These are phyloP conservation scores for Falco naumanni DNA, from an alignment of 2,797 vertebrate species.

Conservation along the genomic window DNA sequence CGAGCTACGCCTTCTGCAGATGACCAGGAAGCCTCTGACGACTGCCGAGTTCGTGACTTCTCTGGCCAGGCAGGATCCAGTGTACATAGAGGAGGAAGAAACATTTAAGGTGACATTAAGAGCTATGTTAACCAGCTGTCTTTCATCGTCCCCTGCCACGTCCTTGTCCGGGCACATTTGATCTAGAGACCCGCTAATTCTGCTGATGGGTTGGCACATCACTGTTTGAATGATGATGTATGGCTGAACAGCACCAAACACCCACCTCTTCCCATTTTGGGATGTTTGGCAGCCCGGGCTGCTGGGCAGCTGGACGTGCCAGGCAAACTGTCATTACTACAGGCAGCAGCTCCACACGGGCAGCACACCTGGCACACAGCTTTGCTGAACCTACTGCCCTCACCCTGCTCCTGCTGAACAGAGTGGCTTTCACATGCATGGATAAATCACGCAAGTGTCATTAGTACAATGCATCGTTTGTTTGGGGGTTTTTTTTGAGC, in stretches of 20 bases:
- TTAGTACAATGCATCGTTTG: no score
- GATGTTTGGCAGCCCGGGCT: neutral
- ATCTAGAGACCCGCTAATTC: neutral
- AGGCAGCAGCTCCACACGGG: neutral
- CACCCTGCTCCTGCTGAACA: neutral
- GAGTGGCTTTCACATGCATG: accelerated
- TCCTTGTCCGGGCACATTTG: neutral
- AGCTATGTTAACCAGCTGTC: neutral
- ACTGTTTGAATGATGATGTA: neutral
- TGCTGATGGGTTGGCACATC: neutral
- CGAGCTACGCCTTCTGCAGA: slow-evolving; percentile 73
- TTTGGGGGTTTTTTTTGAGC: neutral
- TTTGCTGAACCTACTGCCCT: neutral
- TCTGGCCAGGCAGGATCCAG: slow-evolving; percentile 76
- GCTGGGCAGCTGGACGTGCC: neutral
- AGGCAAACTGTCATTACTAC: neutral
- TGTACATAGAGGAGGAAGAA: slow-evolving; percentile 86
- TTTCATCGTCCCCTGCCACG: accelerated
- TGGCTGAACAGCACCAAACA: neutral
- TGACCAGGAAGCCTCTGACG: slow-evolving; percentile 72
- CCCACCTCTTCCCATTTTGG: neutral
- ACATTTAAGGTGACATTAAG: slow-evolving; percentile 79
- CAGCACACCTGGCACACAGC: neutral
- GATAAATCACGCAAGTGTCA: neutral
- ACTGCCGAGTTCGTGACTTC: slow-evolving; percentile 78